Evolutionary conservation across 2,113 vertebrate species (phyloP), one percentile per base, ranked within the genome.

Genomic region (Varanus salvator): DNA sequence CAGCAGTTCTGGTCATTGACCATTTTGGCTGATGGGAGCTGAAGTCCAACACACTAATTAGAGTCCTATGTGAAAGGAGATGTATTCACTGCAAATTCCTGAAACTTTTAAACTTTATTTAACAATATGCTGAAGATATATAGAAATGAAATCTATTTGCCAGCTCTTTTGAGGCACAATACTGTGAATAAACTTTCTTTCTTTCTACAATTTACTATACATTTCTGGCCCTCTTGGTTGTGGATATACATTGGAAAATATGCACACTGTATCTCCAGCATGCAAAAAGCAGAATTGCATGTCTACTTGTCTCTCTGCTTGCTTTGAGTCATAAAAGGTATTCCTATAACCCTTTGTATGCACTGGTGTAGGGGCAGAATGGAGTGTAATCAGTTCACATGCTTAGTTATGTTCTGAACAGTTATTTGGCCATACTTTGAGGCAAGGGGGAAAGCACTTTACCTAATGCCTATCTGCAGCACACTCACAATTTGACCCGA

Each of bases 21-120:
- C 57, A 60, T 60, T 3, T 60, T 60, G 57, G 57, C 57, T 60
- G 14, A 60, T 60, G 11, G 57, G 57, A 60, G 11, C 17, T 60
- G 57, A 15, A 15, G 17, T 60, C 57, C 57, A 60, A 60, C 57
- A 60, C 57, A 60, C 57, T 3, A 44, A 44, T 44, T 60, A 15
- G 57, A 60, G 93, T 38, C 92, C 8, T 92, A 91, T 93, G 76
- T 96, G 93, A 95, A 96, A 95, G 94, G 95, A 94, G 89, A 66
- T 4, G 27, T 91, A 89, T 95, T 96, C 97, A 95, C 11, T 71
- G 92, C 92, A 21, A 92, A 95, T 96, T 96, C 94, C 92, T 96
- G 83, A 92, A 80, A 94, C 93, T 96, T 93, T 93, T 92, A 91
- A 90, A 44, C 91, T 96, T 96, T 97, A 95, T 97, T 96, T 95